These are phyloP conservation scores for Geophilus truncorum DNA, from an alignment of 2,888 invertebrate genomes.

Conservation along the genomic window DNA sequence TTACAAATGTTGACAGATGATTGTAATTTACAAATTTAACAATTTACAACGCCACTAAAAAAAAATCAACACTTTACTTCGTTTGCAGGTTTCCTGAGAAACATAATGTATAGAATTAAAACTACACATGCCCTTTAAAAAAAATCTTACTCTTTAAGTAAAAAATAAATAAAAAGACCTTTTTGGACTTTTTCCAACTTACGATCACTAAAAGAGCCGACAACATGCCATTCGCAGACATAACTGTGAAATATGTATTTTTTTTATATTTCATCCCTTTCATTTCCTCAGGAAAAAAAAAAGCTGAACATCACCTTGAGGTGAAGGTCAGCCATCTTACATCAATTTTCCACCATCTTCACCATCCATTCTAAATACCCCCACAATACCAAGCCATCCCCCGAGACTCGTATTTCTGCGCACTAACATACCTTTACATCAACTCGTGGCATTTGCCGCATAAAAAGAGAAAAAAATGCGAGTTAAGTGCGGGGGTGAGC, in stretches of 20 bases:
- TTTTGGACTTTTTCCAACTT: neutral
- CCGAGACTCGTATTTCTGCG: neutral
- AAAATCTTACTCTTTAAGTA: neutral
- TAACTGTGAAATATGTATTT: neutral
- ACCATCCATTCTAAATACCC: neutral
- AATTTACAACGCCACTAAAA: too few species aligned
- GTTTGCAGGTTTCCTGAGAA: too few species aligned
- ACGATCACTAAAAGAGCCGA: neutral
- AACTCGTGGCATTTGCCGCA: neutral
- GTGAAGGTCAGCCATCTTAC: neutral
- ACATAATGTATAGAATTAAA: too few species aligned
- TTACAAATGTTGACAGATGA: too few species aligned
- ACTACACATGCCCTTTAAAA: neutral
- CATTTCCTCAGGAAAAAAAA: neutral
- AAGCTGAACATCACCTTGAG: neutral
- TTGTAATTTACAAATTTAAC: too few species aligned
- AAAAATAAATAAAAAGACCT: neutral
- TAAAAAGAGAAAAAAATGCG: neutral
- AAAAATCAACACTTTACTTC: too few species aligned
- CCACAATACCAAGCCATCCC: neutral
- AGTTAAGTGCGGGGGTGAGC: neutral
- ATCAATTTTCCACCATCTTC: neutral
- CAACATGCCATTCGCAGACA: neutral
- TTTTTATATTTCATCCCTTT: neutral
- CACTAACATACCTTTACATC: neutral